phyloP scores from a whole-genome alignment of 2,113 vertebrate genomes.

The Ophthalmolycus amberensis region DNA sequence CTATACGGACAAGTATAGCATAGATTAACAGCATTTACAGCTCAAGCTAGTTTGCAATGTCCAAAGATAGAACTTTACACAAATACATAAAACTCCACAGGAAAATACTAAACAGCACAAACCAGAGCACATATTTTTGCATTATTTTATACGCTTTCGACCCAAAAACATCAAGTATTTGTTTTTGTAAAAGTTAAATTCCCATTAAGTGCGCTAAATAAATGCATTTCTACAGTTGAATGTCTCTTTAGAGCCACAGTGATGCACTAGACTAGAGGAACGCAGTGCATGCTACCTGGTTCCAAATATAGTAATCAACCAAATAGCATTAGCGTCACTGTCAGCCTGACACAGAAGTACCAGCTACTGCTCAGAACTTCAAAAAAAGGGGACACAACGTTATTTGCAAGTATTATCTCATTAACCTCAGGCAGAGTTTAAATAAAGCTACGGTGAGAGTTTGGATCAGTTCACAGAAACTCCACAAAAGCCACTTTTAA shows the following conservation, averaged over 20 bases:
- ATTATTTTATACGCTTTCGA: not conserved
- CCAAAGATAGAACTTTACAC: not conserved
- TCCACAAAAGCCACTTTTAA: conserved; percentile 25
- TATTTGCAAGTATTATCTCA: conserved; percentile 3
- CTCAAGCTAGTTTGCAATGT: not conserved
- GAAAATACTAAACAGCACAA: not conserved
- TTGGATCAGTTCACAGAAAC: conserved; percentile 33
- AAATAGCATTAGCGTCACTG: not conserved
- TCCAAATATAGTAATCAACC: not conserved
- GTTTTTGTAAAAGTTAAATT: not conserved
- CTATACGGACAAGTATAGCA: not conserved
- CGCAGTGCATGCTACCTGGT: not conserved
- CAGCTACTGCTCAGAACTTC: not conserved
- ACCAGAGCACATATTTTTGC: not conserved
- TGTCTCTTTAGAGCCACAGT: not conserved
- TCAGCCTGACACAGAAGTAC: not conserved
- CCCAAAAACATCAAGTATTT: not conserved
- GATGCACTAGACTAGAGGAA: not conserved
- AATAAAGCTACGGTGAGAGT: conserved; percentile 8
- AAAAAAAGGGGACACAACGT: not conserved
- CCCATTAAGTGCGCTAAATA: not conserved
- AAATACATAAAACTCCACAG: not conserved
- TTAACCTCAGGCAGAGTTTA: conserved; percentile 13
- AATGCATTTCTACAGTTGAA: not conserved
- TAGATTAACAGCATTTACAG: not conserved